Evolutionary conservation across 2,113 vertebrate genomes (phyloP).

Genomic region (Cromileptes altivelis): DNA sequence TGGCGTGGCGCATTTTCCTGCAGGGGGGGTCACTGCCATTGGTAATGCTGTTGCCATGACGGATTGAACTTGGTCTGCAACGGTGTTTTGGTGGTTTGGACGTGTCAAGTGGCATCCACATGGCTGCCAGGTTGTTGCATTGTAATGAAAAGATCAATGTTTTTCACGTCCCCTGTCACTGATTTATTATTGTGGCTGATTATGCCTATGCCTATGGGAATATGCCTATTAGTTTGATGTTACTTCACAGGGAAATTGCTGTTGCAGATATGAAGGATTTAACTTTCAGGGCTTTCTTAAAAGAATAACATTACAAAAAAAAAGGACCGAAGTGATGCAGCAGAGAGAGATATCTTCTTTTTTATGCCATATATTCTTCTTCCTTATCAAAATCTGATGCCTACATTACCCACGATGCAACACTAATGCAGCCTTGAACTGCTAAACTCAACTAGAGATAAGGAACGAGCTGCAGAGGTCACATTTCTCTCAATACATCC

Average conservation of each 20-base stretch:
- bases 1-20: too few relatives aligned
- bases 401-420: neutral
- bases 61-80: too few relatives aligned
- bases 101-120: too few relatives aligned
- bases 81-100: too few relatives aligned
- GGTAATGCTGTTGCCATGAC: too few relatives aligned
- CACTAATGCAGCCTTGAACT: neutral
- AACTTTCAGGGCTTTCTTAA: neutral
- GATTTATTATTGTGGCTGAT: too few relatives aligned
- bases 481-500: too few relatives aligned
- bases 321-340: neutral
- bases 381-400: neutral
- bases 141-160: too few relatives aligned
- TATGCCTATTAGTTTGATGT: neutral
- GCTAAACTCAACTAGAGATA: neutral
- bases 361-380: slow-evolving; percentile 1
- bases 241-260: neutral
- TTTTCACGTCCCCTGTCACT: too few relatives aligned
- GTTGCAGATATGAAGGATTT: neutral
- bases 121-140: too few relatives aligned
- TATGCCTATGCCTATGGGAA: too few relatives aligned
- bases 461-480: neutral
- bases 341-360: neutral
- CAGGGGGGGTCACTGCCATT: too few relatives aligned
- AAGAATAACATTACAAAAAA: neutral